Evolutionary conservation across 2,888 invertebrate genomes (phyloP).

Genomic region (Sesia apiformis): DNA sequence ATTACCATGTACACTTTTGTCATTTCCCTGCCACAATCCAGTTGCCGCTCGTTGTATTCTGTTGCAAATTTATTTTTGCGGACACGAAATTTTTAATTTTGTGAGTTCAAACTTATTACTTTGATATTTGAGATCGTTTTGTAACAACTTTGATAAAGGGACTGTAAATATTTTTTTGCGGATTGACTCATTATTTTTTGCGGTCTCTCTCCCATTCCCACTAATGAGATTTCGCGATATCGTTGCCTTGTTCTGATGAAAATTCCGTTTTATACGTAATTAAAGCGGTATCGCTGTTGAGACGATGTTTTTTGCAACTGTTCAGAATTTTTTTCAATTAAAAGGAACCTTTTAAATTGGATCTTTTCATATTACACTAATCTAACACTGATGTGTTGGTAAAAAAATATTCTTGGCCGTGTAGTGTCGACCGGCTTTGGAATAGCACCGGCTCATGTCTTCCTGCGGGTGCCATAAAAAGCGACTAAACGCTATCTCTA

Average conservation of each 20-base stretch:
- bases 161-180: conserved; percentile 6
- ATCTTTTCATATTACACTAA: no score
- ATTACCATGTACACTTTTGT: conserved; percentile 14
- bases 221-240: conserved; percentile 52
- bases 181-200: conserved; percentile 51
- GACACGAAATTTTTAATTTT: neutral
- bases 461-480: no score
- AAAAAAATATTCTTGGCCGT: no score
- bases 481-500: no score
- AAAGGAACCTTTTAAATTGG: no score
- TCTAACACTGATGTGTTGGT: no score
- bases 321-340: no score
- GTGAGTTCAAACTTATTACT: conserved; percentile 5
- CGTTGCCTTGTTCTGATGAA: conserved; percentile 26
- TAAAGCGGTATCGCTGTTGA: neutral
- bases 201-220: conserved; percentile 30
- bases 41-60: conserved; percentile 9
- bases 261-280: conserved; percentile 13
- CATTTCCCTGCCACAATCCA: conserved; percentile 9
- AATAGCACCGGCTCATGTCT: no score
- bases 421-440: no score
- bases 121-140: neutral
- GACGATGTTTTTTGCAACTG: neutral
- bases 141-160: neutral
- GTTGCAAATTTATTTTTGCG: conserved; percentile 4